phyloP scores from a whole-genome alignment of 2,888 invertebrate species.

The Anticlea derivata region DNA sequence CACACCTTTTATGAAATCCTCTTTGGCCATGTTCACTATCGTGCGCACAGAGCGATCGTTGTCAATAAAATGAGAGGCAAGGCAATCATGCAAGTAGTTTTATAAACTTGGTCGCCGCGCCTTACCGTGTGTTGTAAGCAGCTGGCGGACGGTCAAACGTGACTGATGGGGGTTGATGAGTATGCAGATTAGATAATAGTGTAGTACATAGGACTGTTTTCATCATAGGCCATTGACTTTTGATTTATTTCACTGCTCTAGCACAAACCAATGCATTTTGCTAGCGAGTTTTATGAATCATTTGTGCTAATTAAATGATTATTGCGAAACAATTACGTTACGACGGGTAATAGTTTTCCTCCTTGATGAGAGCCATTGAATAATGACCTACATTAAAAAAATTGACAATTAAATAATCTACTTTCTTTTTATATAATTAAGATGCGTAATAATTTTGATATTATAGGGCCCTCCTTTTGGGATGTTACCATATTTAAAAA shows the following conservation, averaged over 20 bases:
- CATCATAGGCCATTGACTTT: conserved; percentile 4
- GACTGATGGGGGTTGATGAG: conserved; percentile 34
- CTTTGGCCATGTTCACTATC: conserved; percentile 65
- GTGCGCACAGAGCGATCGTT: conserved; percentile 57
- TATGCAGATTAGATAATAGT: conserved; percentile 17
- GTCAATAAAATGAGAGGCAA: conserved; percentile 70
- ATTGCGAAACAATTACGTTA: no score
- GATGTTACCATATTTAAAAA: no score
- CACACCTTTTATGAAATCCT: conserved; percentile 69
- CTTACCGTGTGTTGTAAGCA: conserved; percentile 37
- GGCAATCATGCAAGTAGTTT: conserved; percentile 60
- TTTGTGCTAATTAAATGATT: no score
- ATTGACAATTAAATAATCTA: no score
- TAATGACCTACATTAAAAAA: no score
- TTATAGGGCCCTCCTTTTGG: no score
- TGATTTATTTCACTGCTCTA: not conserved
- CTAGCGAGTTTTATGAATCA: no score
- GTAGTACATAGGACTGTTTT: conserved; percentile 15
- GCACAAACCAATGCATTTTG: no score
- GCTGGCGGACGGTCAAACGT: conserved; percentile 34
- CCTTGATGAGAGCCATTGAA: no score
- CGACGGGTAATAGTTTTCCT: no score
- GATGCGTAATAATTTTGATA: no score
- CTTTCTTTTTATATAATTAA: no score
- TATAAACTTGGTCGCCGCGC: conserved; percentile 65